A percentile compares a stretch with the other conserved stretches of the same genome.
These are phyloP conservation scores for Diplodus puntazzo DNA, from an alignment of 2,797 vertebrate genomes.

Conservation along the genomic window DNA sequence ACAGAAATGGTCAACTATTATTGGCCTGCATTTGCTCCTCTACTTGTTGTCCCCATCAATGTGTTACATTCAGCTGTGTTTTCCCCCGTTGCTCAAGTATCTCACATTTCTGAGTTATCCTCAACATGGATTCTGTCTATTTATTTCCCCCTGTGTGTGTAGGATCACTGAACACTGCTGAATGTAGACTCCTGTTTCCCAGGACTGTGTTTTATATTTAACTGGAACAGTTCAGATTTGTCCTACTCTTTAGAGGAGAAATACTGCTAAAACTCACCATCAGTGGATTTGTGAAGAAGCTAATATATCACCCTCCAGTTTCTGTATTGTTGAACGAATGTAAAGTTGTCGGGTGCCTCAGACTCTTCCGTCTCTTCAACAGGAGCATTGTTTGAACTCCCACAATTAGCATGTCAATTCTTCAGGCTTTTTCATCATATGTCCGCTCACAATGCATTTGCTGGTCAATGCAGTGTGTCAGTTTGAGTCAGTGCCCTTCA, in stretches of 20 bases:
- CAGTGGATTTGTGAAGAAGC: conserved; percentile 10
- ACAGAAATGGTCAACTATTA: conserved; percentile 69
- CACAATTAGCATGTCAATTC: conserved; percentile 30
- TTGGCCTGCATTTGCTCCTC: conserved; percentile 70
- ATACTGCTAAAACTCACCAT: conserved; percentile 13
- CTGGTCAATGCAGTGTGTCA: conserved; percentile 90
- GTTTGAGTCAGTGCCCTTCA: conserved; percentile 63
- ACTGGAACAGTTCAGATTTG: conserved; percentile 76
- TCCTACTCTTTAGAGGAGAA: conserved; percentile 50
- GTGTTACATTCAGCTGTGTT: conserved; percentile 68
- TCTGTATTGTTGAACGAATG: conserved; percentile 8
- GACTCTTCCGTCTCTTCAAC: not conserved
- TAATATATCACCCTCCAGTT: conserved; percentile 21
- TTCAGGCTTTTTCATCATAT: conserved; percentile 56
- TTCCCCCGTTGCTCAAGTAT: conserved; percentile 61
- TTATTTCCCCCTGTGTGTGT: conserved; percentile 67
- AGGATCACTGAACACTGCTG: conserved; percentile 69
- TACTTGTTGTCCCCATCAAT: conserved; percentile 66
- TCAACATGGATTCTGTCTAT: conserved; percentile 58
- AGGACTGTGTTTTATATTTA: conserved; percentile 65
- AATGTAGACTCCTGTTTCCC: conserved; percentile 68
- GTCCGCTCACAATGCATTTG: conserved; percentile 85
- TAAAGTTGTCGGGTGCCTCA: not conserved
- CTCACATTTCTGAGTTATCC: conserved; percentile 69
- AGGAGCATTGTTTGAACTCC: conserved; percentile 11